Conservation (phyloP, 1,140 invertebrate genomes). For the Paramacrobiotus metropolitanus region DNA sequence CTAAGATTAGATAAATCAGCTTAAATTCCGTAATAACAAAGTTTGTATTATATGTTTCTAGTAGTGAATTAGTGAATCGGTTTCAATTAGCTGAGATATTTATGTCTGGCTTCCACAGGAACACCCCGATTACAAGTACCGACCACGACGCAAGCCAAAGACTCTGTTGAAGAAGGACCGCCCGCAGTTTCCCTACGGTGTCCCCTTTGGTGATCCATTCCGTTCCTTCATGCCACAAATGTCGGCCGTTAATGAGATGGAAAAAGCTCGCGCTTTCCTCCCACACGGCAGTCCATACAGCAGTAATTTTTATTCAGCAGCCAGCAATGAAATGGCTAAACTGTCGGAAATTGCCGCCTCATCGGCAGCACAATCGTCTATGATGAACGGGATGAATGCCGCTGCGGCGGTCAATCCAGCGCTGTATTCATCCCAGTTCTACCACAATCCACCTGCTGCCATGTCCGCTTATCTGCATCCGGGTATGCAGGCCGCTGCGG, state of each 20-base stretch:
- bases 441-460: background rate
- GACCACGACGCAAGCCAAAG: slow-evolving; percentile 68
- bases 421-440: background rate
- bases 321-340: slow-evolving; percentile 1
- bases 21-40: too few species aligned
- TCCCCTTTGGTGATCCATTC: background rate
- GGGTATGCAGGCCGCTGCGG: slow-evolving; percentile 1
- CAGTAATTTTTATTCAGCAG: background rate
- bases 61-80: too few species aligned
- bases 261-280: background rate
- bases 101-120: slow-evolving; percentile 23
- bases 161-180: slow-evolving; percentile 65
- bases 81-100: background rate
- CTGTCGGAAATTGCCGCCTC: background rate
- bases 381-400: slow-evolving; percentile 6
- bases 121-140: slow-evolving; percentile 70
- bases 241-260: background rate
- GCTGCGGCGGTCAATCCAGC: too few species aligned
- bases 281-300: background rate
- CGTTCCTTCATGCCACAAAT: background rate
- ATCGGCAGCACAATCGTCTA: background rate
- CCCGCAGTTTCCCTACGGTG: background rate
- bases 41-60: too few species aligned
- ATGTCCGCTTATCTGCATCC: slow-evolving; percentile 2
- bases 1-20: too few species aligned